Evolutionary conservation across 2,888 invertebrate genomes (phyloP).

Genomic region (Chrysolina oricalcia): DNA sequence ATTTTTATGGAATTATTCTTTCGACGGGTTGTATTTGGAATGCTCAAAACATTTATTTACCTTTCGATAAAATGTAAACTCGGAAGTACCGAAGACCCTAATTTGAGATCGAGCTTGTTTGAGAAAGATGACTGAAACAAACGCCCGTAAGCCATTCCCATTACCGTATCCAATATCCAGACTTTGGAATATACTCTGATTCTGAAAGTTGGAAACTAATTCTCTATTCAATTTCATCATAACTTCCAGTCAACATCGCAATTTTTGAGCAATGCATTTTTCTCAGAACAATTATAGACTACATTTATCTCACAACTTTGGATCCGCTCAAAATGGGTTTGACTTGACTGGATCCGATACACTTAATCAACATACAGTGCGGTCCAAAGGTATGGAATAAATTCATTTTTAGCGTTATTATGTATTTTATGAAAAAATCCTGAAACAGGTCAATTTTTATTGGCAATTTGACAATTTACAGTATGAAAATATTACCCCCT

Average conservation of each 20-base stretch:
- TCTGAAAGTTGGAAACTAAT: conserved; percentile 50
- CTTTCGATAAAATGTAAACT: conserved; percentile 63
- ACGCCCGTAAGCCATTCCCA: conserved; percentile 76
- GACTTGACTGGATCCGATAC: no score
- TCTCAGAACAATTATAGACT: not conserved
- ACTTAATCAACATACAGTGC: no score
- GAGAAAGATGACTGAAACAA: conserved; percentile 72
- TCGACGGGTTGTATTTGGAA: not conserved
- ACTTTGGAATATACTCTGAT: conserved; percentile 51
- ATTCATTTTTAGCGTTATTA: no score
- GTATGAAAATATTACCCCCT: no score
- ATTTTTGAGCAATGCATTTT: conserved; percentile 31
- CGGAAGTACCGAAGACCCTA: conserved; percentile 65
- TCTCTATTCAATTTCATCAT: conserved; percentile 47
- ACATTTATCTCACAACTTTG: no score
- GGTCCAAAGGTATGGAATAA: no score
- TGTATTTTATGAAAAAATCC: no score
- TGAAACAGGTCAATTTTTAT: no score
- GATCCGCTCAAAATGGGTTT: no score
- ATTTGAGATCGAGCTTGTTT: conserved; percentile 67
- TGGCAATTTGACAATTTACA: no score
- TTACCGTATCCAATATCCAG: conserved; percentile 69
- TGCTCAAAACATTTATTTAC: conserved; percentile 51
- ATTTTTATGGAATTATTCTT: not conserved
- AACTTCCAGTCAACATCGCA: conserved; percentile 49